Evolutionary conservation across 2,113 vertebrate species (phyloP), one percentile per base, ranked within the genome.

Genomic region (Neoarius graeffei): DNA sequence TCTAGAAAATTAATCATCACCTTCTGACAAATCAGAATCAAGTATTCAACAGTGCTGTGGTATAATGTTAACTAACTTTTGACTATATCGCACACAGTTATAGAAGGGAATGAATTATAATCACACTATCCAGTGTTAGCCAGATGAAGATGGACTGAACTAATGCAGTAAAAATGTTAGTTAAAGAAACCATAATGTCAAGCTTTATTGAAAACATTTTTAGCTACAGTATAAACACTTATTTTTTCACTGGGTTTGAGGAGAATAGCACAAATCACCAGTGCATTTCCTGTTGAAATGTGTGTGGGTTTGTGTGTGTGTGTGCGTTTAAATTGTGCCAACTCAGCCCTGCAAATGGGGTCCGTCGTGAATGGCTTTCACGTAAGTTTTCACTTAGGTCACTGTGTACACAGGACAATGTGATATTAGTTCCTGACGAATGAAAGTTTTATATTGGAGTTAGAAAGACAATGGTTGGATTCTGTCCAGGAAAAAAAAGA

Each of bases 391-490:
- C 54, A 85, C 64, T 79, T 83, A 88, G 62, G 79, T 85, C 79
- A 87, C 6, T 87, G 76, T 85, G 83, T 84, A 83, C 85, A 87
- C 57, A 90, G 59, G 67, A 83, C 79, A 87, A 89, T 76, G 84
- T 86, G 71, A 62, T 85, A 83, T 87, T 84, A 91, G 27, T 79
- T 85, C 85, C 85, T 71, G 80, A 77, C 82, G 62, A 89, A 20
- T 81, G 67, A 85, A 87, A 89, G 42, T 73, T 76, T 60, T 35
- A 57, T 89, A 88, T 81, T 88, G 85, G 79, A 71, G 66, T 88
- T 84, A 42, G 73, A 86, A 86, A 85, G 85, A 81, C 56, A 91
- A 83, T 85, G 82, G 73, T 27, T 91, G 86, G 84, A 57, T 59
- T 85, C n/a, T 71, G 57, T 5, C 83, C 52, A 86, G 71, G 83